Percentiles rank a stretch among this genome's conserved stretches.
Evolutionary conservation across 2,888 invertebrate genomes (phyloP).

Genomic region (Sinopyrophorus schimmeli): DNA sequence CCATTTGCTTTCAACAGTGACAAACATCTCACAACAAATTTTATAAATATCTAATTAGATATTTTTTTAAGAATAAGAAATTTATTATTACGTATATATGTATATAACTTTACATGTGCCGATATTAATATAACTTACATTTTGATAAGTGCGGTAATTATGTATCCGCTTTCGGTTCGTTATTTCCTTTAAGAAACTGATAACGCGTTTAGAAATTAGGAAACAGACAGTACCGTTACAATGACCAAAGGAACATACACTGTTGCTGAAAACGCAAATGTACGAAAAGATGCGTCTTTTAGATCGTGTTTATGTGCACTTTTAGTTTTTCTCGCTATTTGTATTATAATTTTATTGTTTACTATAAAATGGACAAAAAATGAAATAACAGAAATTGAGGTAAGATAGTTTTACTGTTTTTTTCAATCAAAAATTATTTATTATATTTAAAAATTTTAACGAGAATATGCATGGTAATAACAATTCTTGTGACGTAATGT

Average conservation of each 20-base stretch:
- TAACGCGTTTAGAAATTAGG: slow-evolving; percentile 9
- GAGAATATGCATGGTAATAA: too few species aligned
- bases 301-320: slow-evolving; percentile 36
- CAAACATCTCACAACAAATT: too few species aligned
- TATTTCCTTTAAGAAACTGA: slow-evolving; percentile 26
- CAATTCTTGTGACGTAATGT: too few species aligned
- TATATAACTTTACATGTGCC: too few species aligned
- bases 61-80: too few species aligned
- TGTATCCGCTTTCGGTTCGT: slow-evolving; percentile 20
- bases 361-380: slow-evolving; percentile 17
- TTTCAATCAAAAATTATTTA: background rate
- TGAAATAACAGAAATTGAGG: background rate
- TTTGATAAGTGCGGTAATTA: slow-evolving; percentile 31
- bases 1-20: too few species aligned
- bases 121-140: background rate
- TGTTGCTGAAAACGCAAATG: slow-evolving; percentile 23
- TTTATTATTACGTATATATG: too few species aligned
- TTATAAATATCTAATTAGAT: too few species aligned
- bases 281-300: slow-evolving; percentile 34
- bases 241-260: slow-evolving; percentile 35
- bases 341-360: slow-evolving; percentile 31
- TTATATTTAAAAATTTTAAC: background rate
- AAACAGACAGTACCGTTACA: slow-evolving; percentile 1
- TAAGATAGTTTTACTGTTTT: slow-evolving; percentile 1
- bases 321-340: slow-evolving; percentile 36